These are phyloP conservation scores for Diploscapter pachys DNA, from an alignment of 1,140 invertebrate genomes.

Conservation along the genomic window DNA sequence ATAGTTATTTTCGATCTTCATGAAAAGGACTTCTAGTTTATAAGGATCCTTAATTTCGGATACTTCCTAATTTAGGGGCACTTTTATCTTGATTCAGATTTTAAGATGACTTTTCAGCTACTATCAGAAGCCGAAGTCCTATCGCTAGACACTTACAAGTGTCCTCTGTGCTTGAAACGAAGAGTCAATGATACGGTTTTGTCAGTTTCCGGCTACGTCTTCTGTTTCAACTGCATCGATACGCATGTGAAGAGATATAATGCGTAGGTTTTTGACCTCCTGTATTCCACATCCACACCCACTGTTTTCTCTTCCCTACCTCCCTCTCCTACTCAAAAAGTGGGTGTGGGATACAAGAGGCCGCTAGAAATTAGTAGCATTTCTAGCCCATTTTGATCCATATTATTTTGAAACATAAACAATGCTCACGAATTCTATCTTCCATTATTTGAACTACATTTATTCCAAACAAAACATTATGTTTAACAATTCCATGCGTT, in stretches of 20 bases:
- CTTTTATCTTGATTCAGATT: constrained; percentile 10
- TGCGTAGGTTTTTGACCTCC: constrained; percentile 12
- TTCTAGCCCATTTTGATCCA: too few species aligned
- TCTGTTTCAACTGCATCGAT: constrained; percentile 53
- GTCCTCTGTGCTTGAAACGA: constrained; percentile 45
- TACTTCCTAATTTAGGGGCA: constrained; percentile 9
- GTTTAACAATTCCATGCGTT: background rate
- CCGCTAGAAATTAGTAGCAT: too few species aligned
- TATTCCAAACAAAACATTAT: background rate
- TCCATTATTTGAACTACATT: background rate
- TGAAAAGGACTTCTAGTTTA: background rate
- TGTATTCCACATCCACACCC: background rate
- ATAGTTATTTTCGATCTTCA: background rate
- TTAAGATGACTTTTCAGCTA: constrained; percentile 19
- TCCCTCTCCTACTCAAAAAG: too few species aligned
- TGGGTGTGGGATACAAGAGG: too few species aligned
- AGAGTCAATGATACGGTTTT: constrained; percentile 53
- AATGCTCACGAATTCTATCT: background rate
- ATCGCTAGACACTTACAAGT: constrained; percentile 49
- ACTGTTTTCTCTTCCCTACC: background rate
- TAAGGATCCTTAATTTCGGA: background rate
- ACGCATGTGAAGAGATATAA: constrained; percentile 42
- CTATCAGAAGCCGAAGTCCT: constrained; percentile 42
- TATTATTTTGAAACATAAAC: background rate
- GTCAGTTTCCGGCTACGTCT: constrained; percentile 54